A percentile compares a stretch with the other conserved stretches of the same genome.
Conservation (phyloP, 2,113 vertebrate species). For the Chloropsis cyanopogon region DNA sequence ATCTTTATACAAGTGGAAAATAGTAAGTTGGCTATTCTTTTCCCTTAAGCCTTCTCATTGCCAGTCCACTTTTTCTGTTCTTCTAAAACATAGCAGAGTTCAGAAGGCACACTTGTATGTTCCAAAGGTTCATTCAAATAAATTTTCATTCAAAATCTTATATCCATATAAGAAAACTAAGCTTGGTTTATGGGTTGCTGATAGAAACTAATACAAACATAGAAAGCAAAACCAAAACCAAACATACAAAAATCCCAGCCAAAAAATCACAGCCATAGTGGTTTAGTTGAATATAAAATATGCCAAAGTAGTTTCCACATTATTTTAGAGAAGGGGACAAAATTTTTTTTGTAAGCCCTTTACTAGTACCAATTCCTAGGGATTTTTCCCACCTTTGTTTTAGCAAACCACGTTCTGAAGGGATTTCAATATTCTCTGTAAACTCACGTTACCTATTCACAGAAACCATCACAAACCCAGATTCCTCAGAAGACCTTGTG, state of each 20-base stretch:
- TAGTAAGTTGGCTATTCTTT: neutral
- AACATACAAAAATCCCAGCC: rapidly evolving
- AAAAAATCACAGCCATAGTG: neutral
- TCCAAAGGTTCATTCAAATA: neutral
- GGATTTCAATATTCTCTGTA: neutral
- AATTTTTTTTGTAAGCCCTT: neutral
- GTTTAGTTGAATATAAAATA: neutral
- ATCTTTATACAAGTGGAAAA: neutral
- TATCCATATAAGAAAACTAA: neutral
- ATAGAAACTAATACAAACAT: neutral
- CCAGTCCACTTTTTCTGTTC: neutral
- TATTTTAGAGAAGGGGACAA: neutral
- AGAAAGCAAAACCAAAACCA: neutral
- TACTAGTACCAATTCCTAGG: neutral
- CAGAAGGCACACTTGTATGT: neutral
- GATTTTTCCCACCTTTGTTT: neutral
- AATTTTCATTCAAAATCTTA: neutral
- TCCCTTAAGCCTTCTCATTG: neutral
- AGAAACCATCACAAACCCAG: neutral
- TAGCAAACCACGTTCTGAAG: neutral
- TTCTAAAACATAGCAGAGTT: neutral
- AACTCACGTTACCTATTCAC: neutral
- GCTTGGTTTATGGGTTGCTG: neutral
- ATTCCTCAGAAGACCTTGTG: neutral
- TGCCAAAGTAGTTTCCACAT: neutral